Evolutionary conservation across 1,140 invertebrate genomes (phyloP), one percentile per base, ranked within the genome.

Genomic region (Bombus huntii): DNA sequence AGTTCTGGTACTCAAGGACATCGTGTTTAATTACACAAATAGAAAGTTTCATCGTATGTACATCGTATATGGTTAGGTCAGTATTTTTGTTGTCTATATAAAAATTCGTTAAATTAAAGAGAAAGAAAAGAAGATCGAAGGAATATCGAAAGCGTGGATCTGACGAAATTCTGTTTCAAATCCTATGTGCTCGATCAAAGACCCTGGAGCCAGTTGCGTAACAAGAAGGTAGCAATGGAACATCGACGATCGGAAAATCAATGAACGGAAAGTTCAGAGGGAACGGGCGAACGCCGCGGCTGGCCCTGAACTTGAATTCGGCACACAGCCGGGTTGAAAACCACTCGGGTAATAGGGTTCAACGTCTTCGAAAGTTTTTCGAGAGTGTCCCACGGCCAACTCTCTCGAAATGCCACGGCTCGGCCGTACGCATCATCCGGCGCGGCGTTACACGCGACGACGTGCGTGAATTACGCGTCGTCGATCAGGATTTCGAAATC

Each of bases 331-430:
- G n/a, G 65, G 70, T 78, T 57, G 39, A 15, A 42, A n/a, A 53
- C 18, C 47, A 53, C 47, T 53, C 72, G 65, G 74, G 83, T 59
- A 53, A 28, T 78, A 42, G 78, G 86, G 92, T 92, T 92, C 92
- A 93, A 92, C 83, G 92, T 79, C 92, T 93, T 93, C 77, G 92
- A 93, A 93, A 93, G 92, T 93, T 93, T 88, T 87, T 88, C 80
- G 82, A 88, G 85, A 82, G 86, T 74, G 83, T 42, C 65, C 53
- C 66, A 71, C 68, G 37, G 66, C 72, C 73, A n/a, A 28, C 73
- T 74, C 92, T 92, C 92, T 91, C 92, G 85, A 93, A 93, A 91
- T 92, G 86, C 75, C 83, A 53, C 65, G 62, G 68, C 75, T 74
- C 62, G 66, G 39, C 8, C 53, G 34, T 70, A 85, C 84, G 74